Conservation (phyloP, 2,797 vertebrate species). For the Threskiornis aethiopicus region DNA sequence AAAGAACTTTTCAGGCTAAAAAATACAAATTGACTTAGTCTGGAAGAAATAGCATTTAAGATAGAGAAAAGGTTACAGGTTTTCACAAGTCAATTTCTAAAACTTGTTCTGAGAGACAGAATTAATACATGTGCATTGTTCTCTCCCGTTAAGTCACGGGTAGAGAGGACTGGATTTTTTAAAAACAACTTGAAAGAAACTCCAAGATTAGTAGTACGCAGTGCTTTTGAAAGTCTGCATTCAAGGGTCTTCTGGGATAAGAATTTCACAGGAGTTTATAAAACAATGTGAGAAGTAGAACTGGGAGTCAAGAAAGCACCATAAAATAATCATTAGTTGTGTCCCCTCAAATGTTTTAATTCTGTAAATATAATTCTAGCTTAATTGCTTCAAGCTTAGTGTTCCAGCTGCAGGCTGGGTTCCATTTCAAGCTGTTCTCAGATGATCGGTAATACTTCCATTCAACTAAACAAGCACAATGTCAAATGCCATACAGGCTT, state of each 20-base stretch:
- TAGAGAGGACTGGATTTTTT: neutral
- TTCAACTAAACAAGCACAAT: neutral
- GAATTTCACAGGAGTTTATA: neutral
- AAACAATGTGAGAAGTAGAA: neutral
- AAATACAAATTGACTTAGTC: neutral
- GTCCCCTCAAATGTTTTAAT: neutral
- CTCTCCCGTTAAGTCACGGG: neutral
- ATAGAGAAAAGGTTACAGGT: neutral
- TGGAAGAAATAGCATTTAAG: neutral
- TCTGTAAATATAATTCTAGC: neutral
- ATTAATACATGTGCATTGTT: neutral
- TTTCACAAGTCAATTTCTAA: neutral
- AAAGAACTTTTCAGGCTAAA: slow-evolving; percentile 31
- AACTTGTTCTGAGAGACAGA: neutral
- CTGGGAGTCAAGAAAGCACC: neutral
- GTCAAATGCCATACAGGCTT: neutral
- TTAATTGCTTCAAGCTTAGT: neutral
- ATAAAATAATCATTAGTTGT: neutral
- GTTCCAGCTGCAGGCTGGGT: neutral
- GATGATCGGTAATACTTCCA: neutral
- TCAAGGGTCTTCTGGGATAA: neutral
- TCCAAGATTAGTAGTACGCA: neutral
- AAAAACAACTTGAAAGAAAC: neutral
- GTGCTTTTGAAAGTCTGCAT: neutral
- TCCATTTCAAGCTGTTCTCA: neutral